Base-by-base conservation (phyloP, 2,888 invertebrate genomes). In the Enchytraeus crypticus region DNA sequence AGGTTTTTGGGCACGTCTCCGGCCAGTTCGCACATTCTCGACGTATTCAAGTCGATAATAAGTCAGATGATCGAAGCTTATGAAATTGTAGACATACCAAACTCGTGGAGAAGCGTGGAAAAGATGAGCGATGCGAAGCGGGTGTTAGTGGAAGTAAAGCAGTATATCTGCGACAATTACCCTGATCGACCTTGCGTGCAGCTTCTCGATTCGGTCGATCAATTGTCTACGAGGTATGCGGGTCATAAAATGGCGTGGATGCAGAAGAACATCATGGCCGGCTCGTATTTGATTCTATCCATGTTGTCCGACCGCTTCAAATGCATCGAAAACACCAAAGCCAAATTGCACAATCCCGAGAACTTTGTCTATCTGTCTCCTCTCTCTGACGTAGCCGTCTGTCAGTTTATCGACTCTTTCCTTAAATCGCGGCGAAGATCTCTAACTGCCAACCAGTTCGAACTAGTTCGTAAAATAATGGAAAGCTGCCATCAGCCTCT, bases 1-100 rank as follows among this genome's bases (percentile, higher is more conserved):
- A 54, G 72, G n/a, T 71, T 70, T 61, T 62, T 72, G 2, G 71
- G 71, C 3, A 72, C 72, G 2, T 70, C 71, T 5, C 67, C 71
- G 0, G 64, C 64, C 32, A 69, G 71, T n/a, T 66, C 68, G 3
- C 63, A 68, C n/a, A 67, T 71, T 1, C 59, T 66, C 23, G 51
- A 55, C 4, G 56, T 65, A 11, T 54, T 71, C 14, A 34, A 63
- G n/a, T 71, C 68, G 33, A 55, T 70, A 2, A 66, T 68, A 30
- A 43, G 43, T 2, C 72, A 72, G 59, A 66, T 72, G 5, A 55
- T 53, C 30, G 27, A 59, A 3, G 46, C 56, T 1, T 66, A 53
- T 45, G 33, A 46, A 0, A 29, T 29, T 23, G 18, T 34, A 34
- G 38, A 14, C 1, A 38, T 38, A 8, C 65, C 62, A 1, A 45